These are phyloP conservation scores for Oasisia sp. DNA, from an alignment of 2,888 invertebrate genomes.

Conservation along the genomic window DNA sequence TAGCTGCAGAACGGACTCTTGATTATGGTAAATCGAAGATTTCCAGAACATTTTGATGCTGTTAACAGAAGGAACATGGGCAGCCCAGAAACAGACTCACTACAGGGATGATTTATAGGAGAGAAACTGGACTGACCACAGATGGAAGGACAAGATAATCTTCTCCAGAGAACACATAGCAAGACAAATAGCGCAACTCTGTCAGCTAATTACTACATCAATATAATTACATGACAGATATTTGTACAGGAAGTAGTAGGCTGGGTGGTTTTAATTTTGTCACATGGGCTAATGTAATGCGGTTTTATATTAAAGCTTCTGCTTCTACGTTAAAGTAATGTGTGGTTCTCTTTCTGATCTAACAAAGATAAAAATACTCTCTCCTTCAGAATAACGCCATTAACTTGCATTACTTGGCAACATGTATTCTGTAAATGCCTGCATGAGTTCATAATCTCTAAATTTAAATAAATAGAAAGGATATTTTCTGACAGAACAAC, in stretches of 20 bases:
- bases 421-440: not conserved
- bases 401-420: not conserved
- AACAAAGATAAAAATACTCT: not conserved
- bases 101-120: not conserved
- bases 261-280: too few relatives aligned
- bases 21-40: not conserved
- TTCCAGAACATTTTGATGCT: slow-evolving; percentile 8
- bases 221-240: not conserved
- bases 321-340: not conserved
- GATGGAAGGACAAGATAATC: not conserved
- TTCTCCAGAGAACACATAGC: not conserved
- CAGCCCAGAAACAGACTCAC: not conserved
- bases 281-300: too few relatives aligned
- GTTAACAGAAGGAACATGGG: not conserved
- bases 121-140: not conserved
- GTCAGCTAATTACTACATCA: not conserved
- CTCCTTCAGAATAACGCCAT: not conserved
- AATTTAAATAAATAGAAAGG: not conserved
- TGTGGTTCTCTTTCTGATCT: not conserved
- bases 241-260: not conserved
- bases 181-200: not conserved
- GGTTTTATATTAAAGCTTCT: too few relatives aligned
- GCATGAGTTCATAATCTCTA: not conserved
- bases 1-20: not conserved
- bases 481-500: not conserved